Evolutionary conservation across 1,140 invertebrate genomes (phyloP), one percentile per base, ranked within the genome.

Genomic region (Megalonaias nervosa): DNA sequence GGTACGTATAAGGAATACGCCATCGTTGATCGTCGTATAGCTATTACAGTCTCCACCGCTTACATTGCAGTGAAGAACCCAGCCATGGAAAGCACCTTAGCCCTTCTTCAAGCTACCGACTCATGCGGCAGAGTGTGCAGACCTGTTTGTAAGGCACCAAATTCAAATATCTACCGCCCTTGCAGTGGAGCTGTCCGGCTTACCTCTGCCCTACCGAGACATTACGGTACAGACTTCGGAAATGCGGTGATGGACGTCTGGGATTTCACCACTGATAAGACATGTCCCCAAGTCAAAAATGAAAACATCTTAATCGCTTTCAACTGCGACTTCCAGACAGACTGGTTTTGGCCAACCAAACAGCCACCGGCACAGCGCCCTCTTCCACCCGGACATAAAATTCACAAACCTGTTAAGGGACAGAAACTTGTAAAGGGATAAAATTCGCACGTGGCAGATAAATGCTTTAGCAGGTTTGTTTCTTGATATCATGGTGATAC

Each of bases 1-100:
- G 87, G 87, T 26, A 68, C 57, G 21, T 89, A 89, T 70, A 87
- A 86, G 64, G 87, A 87, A 58, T 85, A 85, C n/a, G 81, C 87
- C 23, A 86, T 89, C 62, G 77, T 87, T 19, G 87, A 89, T 59
- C 81, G 79, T 66, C 74, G 87, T 21, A 75, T 86, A 60, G 84
- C 87, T n/a, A 81, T 85, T 3, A 85, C 86, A 1, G 75, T 84
- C 11, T 74, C 82, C 38, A 87, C 84, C 16, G 82, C 85, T 23
- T 87, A 86, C 68, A 26, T 88, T 14, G 86, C 83, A 15, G 81
- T 88, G 1, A 81, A 83, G 65, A 81, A 81, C 71, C 86, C 79
- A 56, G 62, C 61, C 9, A 65, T 23, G 19, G 77, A 80, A 64
- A 65, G 68, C 2, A 80, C 81, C 17, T 75, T 81, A 38, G 84